These are phyloP conservation scores for Heliconius ismenius DNA, from an alignment of 2,888 invertebrate species.

Conservation along the genomic window DNA sequence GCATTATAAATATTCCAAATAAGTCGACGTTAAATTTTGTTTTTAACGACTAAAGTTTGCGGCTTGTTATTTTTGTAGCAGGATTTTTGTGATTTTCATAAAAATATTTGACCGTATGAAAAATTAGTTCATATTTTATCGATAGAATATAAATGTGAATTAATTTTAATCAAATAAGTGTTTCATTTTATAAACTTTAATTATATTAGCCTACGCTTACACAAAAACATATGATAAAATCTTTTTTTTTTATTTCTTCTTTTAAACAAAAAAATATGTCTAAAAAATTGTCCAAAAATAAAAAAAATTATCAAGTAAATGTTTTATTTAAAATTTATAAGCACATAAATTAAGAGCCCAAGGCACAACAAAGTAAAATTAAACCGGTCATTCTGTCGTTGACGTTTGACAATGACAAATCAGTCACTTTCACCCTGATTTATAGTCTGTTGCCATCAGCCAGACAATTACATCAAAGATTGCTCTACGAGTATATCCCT, in stretches of 20 bases:
- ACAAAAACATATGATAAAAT: not conserved
- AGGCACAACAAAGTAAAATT: constrained; percentile 43
- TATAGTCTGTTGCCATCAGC: constrained; percentile 47
- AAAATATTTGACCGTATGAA: not conserved
- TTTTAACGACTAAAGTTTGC: constrained; percentile 11
- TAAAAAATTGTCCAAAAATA: not conserved
- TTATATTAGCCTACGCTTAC: not conserved
- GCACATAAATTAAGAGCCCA: constrained; percentile 33
- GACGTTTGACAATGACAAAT: constrained; percentile 64
- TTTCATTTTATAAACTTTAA: not conserved
- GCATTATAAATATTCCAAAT: not conserved
- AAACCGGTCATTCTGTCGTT: constrained; percentile 58
- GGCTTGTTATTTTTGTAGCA: not conserved
- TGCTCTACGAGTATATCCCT: not conserved
- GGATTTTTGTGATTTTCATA: not conserved
- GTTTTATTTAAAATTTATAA: not conserved
- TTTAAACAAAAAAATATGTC: no score
- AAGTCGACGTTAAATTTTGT: not conserved
- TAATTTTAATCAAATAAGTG: not conserved
- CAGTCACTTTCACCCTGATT: constrained; percentile 59
- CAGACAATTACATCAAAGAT: constrained; percentile 17
- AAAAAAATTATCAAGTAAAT: not conserved
- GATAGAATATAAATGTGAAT: not conserved
- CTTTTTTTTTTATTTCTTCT: no score
- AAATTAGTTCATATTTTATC: not conserved